These are phyloP conservation scores for Ditylenchus weischeri DNA, from an alignment of 2,888 invertebrate species.

Conservation along the genomic window DNA sequence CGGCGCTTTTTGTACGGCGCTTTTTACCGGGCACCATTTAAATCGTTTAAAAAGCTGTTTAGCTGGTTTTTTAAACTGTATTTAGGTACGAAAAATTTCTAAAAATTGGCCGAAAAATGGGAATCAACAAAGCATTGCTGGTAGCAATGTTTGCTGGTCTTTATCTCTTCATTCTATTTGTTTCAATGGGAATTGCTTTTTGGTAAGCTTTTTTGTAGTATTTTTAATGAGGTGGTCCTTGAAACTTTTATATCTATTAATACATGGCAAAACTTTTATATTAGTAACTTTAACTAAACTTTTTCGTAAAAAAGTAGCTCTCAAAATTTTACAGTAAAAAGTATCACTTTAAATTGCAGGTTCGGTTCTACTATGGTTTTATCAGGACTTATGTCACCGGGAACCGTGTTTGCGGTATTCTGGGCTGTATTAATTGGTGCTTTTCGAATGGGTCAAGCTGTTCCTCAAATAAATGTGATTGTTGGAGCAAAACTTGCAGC, in stretches of 20 bases:
- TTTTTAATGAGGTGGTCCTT: not conserved
- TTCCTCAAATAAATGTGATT: conserved; percentile 77
- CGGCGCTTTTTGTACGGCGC: no score
- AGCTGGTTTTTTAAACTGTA: not conserved
- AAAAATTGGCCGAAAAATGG: conserved; percentile 26
- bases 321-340: no score
- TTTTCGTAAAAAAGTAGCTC: no score
- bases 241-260: no score
- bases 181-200: conserved; percentile 57
- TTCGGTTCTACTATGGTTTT: conserved; percentile 42
- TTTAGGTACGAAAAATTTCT: conserved; percentile 28
- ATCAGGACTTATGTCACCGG: conserved; percentile 39
- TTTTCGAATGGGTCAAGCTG: conserved; percentile 72
- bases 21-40: no score
- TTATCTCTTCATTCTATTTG: conserved; percentile 59
- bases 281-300: no score
- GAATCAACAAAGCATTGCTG: conserved; percentile 35
- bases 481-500: conserved; percentile 77
- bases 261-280: no score
- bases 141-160: conserved; percentile 36
- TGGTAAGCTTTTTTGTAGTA: conserved; percentile 38
- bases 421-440: conserved; percentile 58
- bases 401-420: conserved; percentile 50
- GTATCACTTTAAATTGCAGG: conserved; percentile 32
- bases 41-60: no score